phyloP scores from a whole-genome alignment of 1,140 invertebrate genomes.

The Phocides pigmalion region DNA sequence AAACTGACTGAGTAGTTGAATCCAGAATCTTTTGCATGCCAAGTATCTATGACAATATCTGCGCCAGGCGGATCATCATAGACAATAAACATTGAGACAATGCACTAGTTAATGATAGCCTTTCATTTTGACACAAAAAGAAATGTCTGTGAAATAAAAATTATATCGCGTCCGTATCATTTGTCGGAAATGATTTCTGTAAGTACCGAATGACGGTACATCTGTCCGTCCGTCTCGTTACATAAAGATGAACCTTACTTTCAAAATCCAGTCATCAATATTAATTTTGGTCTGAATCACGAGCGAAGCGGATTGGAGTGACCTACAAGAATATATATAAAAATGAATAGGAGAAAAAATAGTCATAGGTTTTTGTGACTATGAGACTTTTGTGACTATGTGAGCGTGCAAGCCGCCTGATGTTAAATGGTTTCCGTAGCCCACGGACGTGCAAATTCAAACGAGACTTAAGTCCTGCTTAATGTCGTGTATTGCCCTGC shows the following conservation, averaged over 20 bases:
- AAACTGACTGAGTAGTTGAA: too few species aligned
- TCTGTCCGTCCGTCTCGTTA: constrained; percentile 34
- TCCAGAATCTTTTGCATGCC: too few species aligned
- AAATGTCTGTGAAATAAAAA: constrained; percentile 28
- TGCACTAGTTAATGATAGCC: not conserved
- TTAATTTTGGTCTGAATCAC: constrained; percentile 15
- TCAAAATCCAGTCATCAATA: constrained; percentile 39
- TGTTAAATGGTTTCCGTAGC: too few species aligned
- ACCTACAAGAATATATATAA: not conserved
- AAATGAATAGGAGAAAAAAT: too few species aligned
- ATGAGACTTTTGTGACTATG: too few species aligned
- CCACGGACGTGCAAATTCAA: too few species aligned
- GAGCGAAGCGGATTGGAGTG: not conserved
- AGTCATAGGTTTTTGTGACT: too few species aligned
- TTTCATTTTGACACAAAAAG: constrained; percentile 23
- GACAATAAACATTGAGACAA: not conserved
- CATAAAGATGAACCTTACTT: constrained; percentile 35
- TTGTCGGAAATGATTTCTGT: constrained; percentile 31
- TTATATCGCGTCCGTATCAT: constrained; percentile 11
- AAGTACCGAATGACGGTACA: constrained; percentile 25
- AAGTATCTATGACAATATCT: too few species aligned
- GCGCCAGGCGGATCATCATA: too few species aligned
- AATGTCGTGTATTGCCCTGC: too few species aligned
- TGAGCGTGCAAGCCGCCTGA: too few species aligned
- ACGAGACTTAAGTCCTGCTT: too few species aligned